phyloP scores from a whole-genome alignment of 2,888 invertebrate genomes.

The Biston stratarius region DNA sequence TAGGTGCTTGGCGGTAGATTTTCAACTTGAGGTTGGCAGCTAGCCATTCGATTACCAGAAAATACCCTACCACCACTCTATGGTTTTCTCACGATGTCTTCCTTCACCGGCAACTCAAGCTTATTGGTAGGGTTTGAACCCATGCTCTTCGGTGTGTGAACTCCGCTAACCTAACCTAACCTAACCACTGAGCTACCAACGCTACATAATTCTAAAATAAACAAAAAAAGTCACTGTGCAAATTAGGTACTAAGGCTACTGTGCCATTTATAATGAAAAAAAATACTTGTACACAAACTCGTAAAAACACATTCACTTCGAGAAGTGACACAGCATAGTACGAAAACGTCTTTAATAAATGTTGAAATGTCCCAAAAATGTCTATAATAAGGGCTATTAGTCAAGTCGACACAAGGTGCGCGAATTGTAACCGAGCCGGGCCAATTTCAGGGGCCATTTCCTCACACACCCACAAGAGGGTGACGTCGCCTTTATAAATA shows the following conservation, averaged over 20 bases:
- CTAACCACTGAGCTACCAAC: no score
- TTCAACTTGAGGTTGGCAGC: no score
- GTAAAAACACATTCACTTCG: slow-evolving; percentile 17
- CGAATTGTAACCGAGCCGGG: slow-evolving; percentile 70
- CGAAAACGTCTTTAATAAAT: slow-evolving; percentile 9
- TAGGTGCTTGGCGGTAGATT: no score
- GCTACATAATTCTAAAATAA: no score
- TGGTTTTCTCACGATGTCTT: no score
- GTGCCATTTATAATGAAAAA: slow-evolving; percentile 1
- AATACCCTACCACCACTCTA: no score
- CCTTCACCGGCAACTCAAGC: no score
- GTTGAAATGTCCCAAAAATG: slow-evolving; percentile 27
- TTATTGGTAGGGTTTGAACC: no score
- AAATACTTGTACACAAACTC: slow-evolving; percentile 8
- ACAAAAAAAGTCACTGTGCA: background rate
- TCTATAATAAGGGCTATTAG: slow-evolving; percentile 75
- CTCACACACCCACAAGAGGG: slow-evolving; percentile 65
- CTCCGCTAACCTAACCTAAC: no score
- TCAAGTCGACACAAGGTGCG: slow-evolving; percentile 79
- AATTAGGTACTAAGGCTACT: background rate
- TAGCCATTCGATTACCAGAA: no score
- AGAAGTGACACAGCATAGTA: slow-evolving; percentile 11
- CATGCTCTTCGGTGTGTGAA: no score
- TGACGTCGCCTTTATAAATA: slow-evolving; percentile 61
- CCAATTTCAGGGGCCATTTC: slow-evolving; percentile 85